Base-by-base conservation (phyloP, 1,140 invertebrate genomes). In the Batillaria attramentaria region DNA sequence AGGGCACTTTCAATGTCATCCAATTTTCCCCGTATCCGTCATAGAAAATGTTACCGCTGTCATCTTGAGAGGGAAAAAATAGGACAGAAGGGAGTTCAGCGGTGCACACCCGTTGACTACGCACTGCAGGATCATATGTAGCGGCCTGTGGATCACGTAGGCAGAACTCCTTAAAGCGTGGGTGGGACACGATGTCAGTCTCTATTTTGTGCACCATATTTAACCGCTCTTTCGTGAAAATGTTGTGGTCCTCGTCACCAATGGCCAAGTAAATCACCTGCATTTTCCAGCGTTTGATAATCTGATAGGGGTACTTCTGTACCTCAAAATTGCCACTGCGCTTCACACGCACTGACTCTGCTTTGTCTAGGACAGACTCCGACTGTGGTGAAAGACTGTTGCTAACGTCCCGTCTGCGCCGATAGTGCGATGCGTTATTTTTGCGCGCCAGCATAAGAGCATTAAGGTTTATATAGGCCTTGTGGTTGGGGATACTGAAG, bases 401-500 rank as follows among this genome's bases (percentile, higher is more conserved):
- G 20, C 10, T 28, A 39, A 43, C 24, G n/a, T 68, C 75, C 31
- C 35, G 76, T 42, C 41, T 75, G 70, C 8, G 69, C 65, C 84
- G 39, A 18, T n/a, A 16, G 20, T 10, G 13, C 5, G 50, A 33
- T 18, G 50, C 54, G 70, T 78, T 82, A 68, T 87, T 77, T 35
- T 76, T 80, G 18, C 79, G 81, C 2, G 87, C 88, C 13, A 81
- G 24, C 33, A 80, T 81, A 28, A 88, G 77, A 16, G 87, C 84
- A 28, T 86, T 84, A 79, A 79, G 85, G 69, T 84, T 77, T 24
- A 80, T 41, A 33, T 86, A 87, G 18, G 84, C 85, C 65, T 83
- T 54, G 79, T 89, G 88, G 73, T 88, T 84, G 41, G 88, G 88
- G 74, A 89, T 89, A 66, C 83, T 83, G 73, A 89, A 89, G 33